A percentile compares a stretch with the other conserved stretches of the same genome.
phyloP scores from a whole-genome alignment of 30 jellyfish, hydroid and myxozoan species.

The Chironex yamaguchii region DNA sequence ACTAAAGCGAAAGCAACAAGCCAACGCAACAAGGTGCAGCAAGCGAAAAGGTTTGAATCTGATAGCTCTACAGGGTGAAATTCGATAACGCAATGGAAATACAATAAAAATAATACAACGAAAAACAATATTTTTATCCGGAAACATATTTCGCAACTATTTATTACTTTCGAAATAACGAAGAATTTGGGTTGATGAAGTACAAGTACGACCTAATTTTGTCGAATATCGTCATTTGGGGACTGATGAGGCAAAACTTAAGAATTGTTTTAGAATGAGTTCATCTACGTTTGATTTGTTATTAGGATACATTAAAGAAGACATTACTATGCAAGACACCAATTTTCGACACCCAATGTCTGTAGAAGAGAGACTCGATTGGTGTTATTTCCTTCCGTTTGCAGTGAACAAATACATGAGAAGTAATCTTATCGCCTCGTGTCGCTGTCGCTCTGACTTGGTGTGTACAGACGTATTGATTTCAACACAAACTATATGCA shows the following conservation, averaged over 20 bases:
- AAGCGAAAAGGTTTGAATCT: background rate
- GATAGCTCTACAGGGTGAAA: background rate
- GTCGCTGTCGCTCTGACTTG: slow-evolving; percentile 25
- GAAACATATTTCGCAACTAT: background rate
- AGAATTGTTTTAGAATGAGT: slow-evolving; percentile 38
- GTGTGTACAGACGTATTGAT: too few species aligned
- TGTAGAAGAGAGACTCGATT: slow-evolving; percentile 25
- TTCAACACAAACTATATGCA: too few species aligned
- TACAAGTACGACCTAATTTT: slow-evolving; percentile 5
- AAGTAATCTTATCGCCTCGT: slow-evolving; percentile 35
- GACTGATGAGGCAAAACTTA: slow-evolving; percentile 24
- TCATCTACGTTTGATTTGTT: slow-evolving; percentile 23
- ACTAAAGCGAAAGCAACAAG: slow-evolving; percentile 22
- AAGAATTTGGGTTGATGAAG: slow-evolving; percentile 9
- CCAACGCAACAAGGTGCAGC: too few species aligned
- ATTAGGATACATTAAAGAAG: slow-evolving; percentile 24
- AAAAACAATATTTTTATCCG: slow-evolving; percentile 11
- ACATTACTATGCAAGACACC: slow-evolving; percentile 17
- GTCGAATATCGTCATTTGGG: slow-evolving; percentile 25
- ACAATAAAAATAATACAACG: too few species aligned
- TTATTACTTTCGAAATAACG: slow-evolving; percentile 9
- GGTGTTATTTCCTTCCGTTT: background rate
- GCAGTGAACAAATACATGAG: slow-evolving; percentile 40
- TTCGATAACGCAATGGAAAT: background rate
- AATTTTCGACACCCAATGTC: slow-evolving; percentile 21